These are phyloP conservation scores for Cecidostiba fungosa DNA, from an alignment of 2,888 invertebrate genomes.

Conservation along the genomic window DNA sequence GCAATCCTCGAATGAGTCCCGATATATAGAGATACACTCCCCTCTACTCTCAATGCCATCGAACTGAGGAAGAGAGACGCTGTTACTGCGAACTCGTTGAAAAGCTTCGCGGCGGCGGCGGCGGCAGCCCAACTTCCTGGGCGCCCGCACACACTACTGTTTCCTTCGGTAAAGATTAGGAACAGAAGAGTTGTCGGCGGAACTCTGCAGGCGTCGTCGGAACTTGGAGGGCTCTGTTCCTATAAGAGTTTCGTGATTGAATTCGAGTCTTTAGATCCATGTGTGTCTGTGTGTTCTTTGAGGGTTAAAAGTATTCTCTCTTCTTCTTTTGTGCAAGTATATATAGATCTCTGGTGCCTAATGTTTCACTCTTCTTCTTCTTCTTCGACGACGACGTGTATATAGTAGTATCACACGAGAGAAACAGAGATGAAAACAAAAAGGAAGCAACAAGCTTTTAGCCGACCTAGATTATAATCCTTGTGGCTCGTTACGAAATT, in stretches of 20 bases:
- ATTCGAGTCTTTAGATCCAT: conserved; percentile 37
- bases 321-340: background rate
- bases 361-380: background rate
- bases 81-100: conserved; percentile 6
- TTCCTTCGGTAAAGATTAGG: conserved; percentile 19
- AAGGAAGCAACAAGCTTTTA: background rate
- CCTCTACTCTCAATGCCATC: conserved; percentile 14
- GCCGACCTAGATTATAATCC: conserved; percentile 12
- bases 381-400: too few species aligned
- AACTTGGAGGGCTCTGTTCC: background rate
- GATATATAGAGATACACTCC: conserved; percentile 9
- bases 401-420: too few species aligned
- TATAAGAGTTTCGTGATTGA: conserved; percentile 13
- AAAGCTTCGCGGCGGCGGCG: background rate
- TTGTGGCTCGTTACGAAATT: conserved; percentile 25
- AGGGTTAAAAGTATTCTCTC: background rate
- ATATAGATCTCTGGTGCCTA: background rate
- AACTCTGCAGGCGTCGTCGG: background rate
- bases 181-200: conserved; percentile 20
- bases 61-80: background rate
- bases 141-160: background rate
- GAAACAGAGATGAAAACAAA: too few species aligned
- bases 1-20: conserved; percentile 35
- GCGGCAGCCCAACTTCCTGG: background rate
- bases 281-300: background rate